Conservation (phyloP, 2,113 vertebrate genomes). For the Trichomycterus rosablanca region DNA sequence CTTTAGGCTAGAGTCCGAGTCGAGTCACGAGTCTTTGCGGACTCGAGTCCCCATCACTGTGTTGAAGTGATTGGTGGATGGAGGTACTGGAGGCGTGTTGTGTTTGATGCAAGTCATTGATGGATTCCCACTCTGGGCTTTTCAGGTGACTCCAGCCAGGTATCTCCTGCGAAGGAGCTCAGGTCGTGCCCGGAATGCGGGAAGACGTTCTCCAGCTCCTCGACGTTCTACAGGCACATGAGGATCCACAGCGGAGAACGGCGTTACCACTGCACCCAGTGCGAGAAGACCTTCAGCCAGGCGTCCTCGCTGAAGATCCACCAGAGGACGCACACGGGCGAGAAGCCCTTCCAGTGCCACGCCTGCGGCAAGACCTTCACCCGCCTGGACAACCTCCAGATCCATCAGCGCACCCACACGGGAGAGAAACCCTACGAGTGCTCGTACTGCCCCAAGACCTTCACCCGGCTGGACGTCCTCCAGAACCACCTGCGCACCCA, state of each 20-base stretch:
- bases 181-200: not conserved
- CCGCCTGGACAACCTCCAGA: conserved; percentile 3
- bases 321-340: conserved; percentile 21
- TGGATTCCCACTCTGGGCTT: not conserved
- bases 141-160: not conserved
- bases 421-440: conserved; percentile 12
- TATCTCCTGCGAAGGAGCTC: not conserved
- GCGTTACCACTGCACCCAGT: conserved; percentile 18
- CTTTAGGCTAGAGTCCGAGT: too few species aligned
- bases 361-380: conserved; percentile 13
- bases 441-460: not conserved
- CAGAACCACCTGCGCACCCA: not conserved
- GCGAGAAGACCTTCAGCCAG: not conserved
- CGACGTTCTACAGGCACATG: not conserved
- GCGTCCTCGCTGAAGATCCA: not conserved
- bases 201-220: not conserved
- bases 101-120: too few species aligned
- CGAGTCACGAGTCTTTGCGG: too few species aligned
- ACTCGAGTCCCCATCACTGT: too few species aligned
- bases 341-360: conserved; percentile 13
- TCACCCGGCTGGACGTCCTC: not conserved
- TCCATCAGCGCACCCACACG: conserved; percentile 18
- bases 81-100: too few species aligned
- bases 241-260: not conserved
- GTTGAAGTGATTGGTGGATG: too few species aligned